A percentile compares a stretch with the other conserved stretches of the same genome.
Conservation (phyloP, 2,113 vertebrate genomes). For the Cettia cetti region DNA sequence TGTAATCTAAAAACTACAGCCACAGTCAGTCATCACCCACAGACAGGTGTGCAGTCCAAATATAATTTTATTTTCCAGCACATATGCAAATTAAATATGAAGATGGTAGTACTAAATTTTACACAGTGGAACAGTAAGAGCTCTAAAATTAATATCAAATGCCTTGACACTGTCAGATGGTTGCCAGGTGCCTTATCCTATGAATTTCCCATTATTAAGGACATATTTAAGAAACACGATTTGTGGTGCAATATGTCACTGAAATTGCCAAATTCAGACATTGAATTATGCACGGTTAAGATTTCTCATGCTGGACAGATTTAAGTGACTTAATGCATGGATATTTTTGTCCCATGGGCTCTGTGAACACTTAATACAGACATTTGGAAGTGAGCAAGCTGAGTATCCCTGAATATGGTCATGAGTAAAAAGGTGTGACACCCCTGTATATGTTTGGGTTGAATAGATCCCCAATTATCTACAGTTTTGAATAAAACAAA, state of each 20-base stretch:
- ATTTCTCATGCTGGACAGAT: background rate
- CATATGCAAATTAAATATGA: background rate
- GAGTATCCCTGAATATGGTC: background rate
- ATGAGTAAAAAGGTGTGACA: background rate
- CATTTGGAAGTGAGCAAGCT: background rate
- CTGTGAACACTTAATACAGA: background rate
- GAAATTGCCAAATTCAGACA: background rate
- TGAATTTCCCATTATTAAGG: background rate
- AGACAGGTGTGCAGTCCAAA: conserved; percentile 50
- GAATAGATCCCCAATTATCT: background rate
- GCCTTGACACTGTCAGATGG: conserved; percentile 18
- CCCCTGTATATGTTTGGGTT: background rate
- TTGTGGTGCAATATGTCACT: background rate
- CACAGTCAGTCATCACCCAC: background rate
- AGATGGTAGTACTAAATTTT: background rate
- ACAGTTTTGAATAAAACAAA: background rate
- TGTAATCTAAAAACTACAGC: conserved; percentile 26
- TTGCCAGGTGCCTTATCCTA: background rate
- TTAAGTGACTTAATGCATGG: background rate
- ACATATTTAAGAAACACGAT: background rate
- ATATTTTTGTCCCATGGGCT: background rate
- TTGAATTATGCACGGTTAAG: background rate
- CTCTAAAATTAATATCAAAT: conserved; percentile 7
- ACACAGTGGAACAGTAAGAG: background rate
- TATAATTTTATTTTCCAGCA: background rate